Evolutionary conservation across 2,113 vertebrate genomes (phyloP), one percentile per base, ranked within the genome.

Genomic region (Clupea harengus): DNA sequence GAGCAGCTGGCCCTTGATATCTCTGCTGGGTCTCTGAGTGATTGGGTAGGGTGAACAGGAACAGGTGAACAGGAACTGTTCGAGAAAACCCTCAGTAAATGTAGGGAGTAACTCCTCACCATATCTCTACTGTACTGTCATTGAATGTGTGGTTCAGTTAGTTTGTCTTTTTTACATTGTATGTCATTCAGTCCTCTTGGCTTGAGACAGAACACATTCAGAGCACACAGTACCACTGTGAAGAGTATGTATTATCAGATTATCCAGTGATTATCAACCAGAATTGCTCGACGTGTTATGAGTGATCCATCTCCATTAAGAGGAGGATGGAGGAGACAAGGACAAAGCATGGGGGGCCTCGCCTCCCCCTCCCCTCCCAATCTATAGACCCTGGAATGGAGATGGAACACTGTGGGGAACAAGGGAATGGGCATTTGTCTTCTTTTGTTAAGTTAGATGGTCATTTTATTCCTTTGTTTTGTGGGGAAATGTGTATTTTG

Each of bases 221-320:
- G 10, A 9, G 0, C n/a, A 9, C 9, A 72, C 25, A 64, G 9
- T 28, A 15, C 13, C 11, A 39, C 25, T 28, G 72, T 39, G 32
- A 78, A 78, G 28, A 78, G 72, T 44, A 15, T 78, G 13, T 17
- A 44, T 32, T 78, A 78, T 78, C 72, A 78, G 32, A 78, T 78
- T 78, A 78, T 78, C n/a, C 32, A 39, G 32, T 39, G 32, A 78
- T 78, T 78, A 39, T 78, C 25, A 78, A 28, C 0, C 72, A 15
- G 32, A 17, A 78, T 39, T 78, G 28, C 28, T 15, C 28, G 15
- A 78, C 2, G 32, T 39, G 28, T 78, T 78, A 78, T 78, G 72
- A 78, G 72, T 78, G 20, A 78, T 78, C 72, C 28, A 32, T 78
- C 72, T 78, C 72, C 28, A 39, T 78, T 78, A 78, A 78, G 72